Evolutionary conservation across 1,140 invertebrate genomes (phyloP).

Genomic region (Leptopilina boulardi): DNA sequence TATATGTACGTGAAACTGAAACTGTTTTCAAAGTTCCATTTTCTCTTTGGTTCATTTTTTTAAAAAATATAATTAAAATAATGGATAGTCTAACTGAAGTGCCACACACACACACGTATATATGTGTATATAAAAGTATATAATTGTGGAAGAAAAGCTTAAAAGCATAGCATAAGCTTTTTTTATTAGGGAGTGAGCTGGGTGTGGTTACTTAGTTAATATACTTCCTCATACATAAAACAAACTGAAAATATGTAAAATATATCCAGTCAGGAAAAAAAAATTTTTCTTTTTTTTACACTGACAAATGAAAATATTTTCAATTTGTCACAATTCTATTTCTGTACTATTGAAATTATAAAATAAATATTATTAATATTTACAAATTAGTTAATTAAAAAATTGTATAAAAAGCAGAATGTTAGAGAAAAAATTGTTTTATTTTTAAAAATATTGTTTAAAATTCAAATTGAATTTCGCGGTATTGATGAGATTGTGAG

Average conservation of each 20-base stretch:
- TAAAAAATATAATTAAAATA: slow-evolving; percentile 30
- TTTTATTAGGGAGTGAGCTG: slow-evolving; percentile 16
- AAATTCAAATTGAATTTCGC: no score
- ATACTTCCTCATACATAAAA: neutral
- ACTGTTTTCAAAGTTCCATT: slow-evolving; percentile 8
- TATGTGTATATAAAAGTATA: neutral
- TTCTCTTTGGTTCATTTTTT: slow-evolving; percentile 3
- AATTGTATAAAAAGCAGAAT: no score
- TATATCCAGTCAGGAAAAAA: neutral
- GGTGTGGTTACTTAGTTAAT: slow-evolving; percentile 29
- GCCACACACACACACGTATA: no score
- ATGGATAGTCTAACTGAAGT: neutral
- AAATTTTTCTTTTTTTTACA: no score
- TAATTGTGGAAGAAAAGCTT: slow-evolving; percentile 19
- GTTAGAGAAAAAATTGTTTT: no score
- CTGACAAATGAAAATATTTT: no score
- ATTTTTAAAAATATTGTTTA: no score
- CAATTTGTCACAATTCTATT: no score
- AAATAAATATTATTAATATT: no score
- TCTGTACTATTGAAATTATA: no score
- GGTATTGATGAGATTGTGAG: no score
- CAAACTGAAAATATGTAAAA: neutral
- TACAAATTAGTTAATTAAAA: no score
- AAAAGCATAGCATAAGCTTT: slow-evolving; percentile 7
- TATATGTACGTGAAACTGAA: neutral